These are phyloP conservation scores for Nemurella pictetii DNA, from an alignment of 2,888 invertebrate species.

Conservation along the genomic window DNA sequence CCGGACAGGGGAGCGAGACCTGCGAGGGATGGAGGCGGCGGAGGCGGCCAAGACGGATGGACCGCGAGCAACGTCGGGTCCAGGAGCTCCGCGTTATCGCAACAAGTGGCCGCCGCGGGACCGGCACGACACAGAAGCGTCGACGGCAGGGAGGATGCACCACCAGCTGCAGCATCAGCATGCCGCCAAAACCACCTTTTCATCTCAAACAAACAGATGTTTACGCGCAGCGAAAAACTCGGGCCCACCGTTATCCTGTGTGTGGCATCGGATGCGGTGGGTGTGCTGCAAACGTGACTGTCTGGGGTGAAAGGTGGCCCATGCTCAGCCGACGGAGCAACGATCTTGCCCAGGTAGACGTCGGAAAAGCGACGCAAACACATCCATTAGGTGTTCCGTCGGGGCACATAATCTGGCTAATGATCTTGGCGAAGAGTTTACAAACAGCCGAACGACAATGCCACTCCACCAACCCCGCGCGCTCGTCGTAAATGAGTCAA, in stretches of 20 bases:
- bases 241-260: neutral
- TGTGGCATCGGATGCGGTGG: neutral
- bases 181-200: no score
- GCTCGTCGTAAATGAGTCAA: neutral
- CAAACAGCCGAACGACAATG: no score
- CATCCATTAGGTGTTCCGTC: no score
- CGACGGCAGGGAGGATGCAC: neutral
- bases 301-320: neutral
- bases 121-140: neutral
- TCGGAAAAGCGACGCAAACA: no score
- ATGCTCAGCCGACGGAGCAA: neutral
- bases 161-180: no score
- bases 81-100: neutral
- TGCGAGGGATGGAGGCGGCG: no score
- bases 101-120: conserved; percentile 4
- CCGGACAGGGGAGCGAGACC: no score
- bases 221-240: neutral
- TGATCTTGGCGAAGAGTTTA: no score
- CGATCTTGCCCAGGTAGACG: neutral
- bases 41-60: neutral
- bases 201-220: neutral
- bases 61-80: no score
- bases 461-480: no score
- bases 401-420: no score
- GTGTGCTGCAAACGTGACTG: neutral